These are phyloP conservation scores for Chirona hameri DNA, from an alignment of 2,888 invertebrate genomes.

Conservation along the genomic window DNA sequence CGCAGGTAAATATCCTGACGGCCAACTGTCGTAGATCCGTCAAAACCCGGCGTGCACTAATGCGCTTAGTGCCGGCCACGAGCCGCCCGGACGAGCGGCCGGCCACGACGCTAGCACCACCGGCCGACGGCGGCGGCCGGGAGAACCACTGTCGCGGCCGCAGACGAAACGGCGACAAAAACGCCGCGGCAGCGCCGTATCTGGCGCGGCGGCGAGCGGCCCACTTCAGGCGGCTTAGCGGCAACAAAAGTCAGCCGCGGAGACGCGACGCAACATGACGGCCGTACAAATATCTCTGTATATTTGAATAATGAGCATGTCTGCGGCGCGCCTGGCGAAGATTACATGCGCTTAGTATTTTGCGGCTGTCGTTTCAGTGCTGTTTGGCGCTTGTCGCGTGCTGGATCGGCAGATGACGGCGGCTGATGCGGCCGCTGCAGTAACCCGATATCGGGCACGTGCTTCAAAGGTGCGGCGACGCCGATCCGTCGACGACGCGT, in stretches of 20 bases:
- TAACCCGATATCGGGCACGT: not conserved
- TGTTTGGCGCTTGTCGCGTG: constrained; percentile 12
- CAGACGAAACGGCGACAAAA: not conserved
- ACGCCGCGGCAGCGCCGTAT: too few species aligned
- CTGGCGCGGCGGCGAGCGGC: not conserved
- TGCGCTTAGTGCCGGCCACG: not conserved
- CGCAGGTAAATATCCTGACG: constrained; percentile 23
- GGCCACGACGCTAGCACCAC: not conserved
- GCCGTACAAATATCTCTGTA: constrained; percentile 9
- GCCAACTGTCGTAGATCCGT: not conserved
- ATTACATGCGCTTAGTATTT: constrained; percentile 7
- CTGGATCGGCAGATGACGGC: not conserved
- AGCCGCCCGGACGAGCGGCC: not conserved
- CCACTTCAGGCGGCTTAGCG: not conserved
- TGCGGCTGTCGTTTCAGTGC: not conserved
- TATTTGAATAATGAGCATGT: constrained; percentile 12
- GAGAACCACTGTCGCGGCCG: not conserved
- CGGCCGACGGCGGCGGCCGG: not conserved
- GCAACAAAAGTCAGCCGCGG: not conserved
- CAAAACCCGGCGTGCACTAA: constrained; percentile 5
- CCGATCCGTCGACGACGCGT: too few species aligned
- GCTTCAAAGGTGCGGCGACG: not conserved
- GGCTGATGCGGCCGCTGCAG: not conserved
- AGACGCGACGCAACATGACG: constrained; percentile 8
- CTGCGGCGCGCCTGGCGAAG: not conserved